A percentile compares a stretch with the other conserved stretches of the same genome.
These are phyloP conservation scores for Drosophila subquinaria DNA, from an alignment of 2,888 invertebrate genomes.

Conservation along the genomic window DNA sequence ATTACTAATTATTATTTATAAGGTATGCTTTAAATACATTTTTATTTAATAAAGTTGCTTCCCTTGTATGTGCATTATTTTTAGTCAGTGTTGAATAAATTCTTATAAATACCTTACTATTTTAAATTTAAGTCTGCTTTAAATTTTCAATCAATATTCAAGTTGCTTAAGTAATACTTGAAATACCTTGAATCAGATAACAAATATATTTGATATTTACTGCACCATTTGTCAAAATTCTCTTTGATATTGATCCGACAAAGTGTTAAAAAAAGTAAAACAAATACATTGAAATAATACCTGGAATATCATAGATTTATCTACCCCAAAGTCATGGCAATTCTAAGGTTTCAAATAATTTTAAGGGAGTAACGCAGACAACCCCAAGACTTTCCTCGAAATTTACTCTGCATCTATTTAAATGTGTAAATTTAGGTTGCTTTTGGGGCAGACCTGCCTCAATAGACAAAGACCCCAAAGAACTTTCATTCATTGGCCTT, in stretches of 20 bases:
- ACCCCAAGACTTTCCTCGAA: neutral
- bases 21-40: no score
- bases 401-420: constrained; percentile 4
- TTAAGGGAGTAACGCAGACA: neutral
- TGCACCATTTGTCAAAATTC: neutral
- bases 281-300: neutral
- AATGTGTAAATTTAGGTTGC: constrained; percentile 14
- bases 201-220: no score
- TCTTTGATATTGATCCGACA: neutral
- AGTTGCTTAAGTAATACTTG: no score
- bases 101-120: no score
- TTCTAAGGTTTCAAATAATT: neutral
- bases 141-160: no score
- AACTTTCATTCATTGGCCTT: constrained; percentile 40
- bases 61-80: no score
- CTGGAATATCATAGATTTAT: neutral
- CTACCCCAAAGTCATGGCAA: neutral
- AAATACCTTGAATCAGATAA: no score
- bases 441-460: constrained; percentile 52
- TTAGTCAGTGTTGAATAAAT: no score
- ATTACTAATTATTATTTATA: no score
- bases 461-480: constrained; percentile 33
- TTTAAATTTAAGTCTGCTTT: no score
- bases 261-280: neutral
- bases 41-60: no score